Base-by-base conservation (phyloP, 2,888 invertebrate genomes). In the Sphecodes monilicornis region DNA sequence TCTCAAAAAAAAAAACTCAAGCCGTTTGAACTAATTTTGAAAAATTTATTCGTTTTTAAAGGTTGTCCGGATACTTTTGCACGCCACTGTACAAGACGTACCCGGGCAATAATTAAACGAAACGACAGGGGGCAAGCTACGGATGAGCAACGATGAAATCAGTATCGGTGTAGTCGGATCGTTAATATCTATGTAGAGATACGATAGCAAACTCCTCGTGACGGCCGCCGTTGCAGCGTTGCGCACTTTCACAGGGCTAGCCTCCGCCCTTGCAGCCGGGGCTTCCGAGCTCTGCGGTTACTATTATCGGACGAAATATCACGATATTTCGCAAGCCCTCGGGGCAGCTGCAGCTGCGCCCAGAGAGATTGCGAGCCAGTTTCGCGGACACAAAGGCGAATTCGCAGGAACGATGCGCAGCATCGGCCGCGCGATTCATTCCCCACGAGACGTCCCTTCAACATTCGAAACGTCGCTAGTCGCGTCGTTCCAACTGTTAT, bases 261-360 rank as follows among this genome's bases (percentile, higher is more conserved):
- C 46, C 46, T 72, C 26, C 57, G 29, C 4, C 13, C 39, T 70
- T 41, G 71, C 39, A n/a, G 32, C 22, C 46, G 50, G 46, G 29
- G 26, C 68, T 79, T 29, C 32, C 46, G 57, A 70, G 57, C 60
- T 70, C 75, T 29, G 77, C 54, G 78, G 77, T 60, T 68, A 39
- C 74, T 41, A 71, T 79, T 85, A 85, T 88, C 83, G 64, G 68
- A 54, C 82, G 71, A 88, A 85, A 81, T 88, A 88, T 88, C 82
- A 54, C 78, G 80, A 87, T 85, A 87, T 87, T 85, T 80, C 71
- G 85, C 75, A 82, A 78, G 43, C 75, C 83, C 86, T 39, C 57
- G 60, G 79, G 76, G 77, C 76, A 86, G 75, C 60, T 60, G 76
- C 88, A 82, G 73, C 82, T 82, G 88, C 77, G 74, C 32, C 76